Evolutionary conservation across 2,797 vertebrate species (phyloP).

Genomic region (Pteropus rufus): DNA sequence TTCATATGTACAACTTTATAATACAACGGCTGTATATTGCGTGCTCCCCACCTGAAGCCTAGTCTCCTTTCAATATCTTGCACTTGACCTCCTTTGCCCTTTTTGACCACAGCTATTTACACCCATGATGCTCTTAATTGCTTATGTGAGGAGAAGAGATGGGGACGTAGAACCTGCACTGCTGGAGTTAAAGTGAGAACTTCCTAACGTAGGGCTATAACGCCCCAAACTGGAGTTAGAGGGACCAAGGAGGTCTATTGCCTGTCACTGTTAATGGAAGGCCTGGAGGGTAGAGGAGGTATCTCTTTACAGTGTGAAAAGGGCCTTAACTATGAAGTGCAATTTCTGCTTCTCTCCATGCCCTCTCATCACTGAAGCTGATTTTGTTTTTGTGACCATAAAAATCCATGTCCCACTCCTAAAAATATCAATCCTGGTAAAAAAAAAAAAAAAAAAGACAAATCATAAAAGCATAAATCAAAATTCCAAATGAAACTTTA

Average conservation of each 20-base stretch:
- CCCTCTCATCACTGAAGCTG: neutral
- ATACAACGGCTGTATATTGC: neutral
- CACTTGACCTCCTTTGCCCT: neutral
- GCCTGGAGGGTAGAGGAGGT: no score
- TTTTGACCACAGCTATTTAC: neutral
- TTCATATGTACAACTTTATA: neutral
- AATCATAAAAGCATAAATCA: neutral
- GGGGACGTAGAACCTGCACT: rapidly evolving
- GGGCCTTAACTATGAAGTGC: neutral
- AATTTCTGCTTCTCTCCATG: neutral
- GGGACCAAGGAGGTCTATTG: no score
- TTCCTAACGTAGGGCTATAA: neutral
- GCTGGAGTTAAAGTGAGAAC: neutral
- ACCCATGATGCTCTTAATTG: neutral
- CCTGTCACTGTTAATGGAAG: neutral
- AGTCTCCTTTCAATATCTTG: neutral
- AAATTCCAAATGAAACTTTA: neutral
- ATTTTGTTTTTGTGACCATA: neutral
- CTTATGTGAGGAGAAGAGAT: neutral
- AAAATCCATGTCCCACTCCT: neutral
- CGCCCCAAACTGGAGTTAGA: neutral
- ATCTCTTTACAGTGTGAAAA: neutral
- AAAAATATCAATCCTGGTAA: neutral
- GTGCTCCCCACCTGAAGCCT: neutral
- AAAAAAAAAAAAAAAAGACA: neutral